phyloP scores from a whole-genome alignment of 1,140 invertebrate genomes.

The Atta texana region DNA sequence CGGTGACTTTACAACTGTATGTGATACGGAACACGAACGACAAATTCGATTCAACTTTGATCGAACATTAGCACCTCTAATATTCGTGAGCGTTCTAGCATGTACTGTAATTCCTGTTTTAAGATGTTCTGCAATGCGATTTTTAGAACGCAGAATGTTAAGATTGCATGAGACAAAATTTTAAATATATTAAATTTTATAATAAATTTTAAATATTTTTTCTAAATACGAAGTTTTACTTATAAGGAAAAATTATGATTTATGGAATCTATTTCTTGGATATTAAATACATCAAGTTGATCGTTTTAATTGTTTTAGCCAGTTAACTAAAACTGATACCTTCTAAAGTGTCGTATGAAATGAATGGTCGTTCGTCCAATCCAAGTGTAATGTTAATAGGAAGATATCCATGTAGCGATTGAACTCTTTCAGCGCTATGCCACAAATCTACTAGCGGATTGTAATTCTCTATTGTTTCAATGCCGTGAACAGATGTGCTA shows the following conservation, averaged over 20 bases:
- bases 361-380: conserved; percentile 80
- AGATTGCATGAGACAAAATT: neutral
- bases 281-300: neutral
- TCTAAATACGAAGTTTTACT: neutral
- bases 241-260: neutral
- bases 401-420: conserved; percentile 88
- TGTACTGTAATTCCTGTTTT: conserved; percentile 82
- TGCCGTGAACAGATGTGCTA: conserved; percentile 87
- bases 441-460: conserved; percentile 88
- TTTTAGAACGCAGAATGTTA: neutral
- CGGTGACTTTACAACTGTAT: conserved; percentile 80
- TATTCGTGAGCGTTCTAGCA: conserved; percentile 81
- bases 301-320: neutral
- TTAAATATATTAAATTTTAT: no score
- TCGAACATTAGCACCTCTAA: conserved; percentile 75
- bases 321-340: conserved; percentile 71
- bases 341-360: conserved; percentile 82
- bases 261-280: neutral
- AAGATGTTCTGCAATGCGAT: conserved; percentile 76
- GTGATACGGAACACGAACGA: conserved; percentile 75
- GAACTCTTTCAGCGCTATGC: conserved; percentile 87
- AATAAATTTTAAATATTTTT: conserved; percentile 7
- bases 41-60: conserved; percentile 80
- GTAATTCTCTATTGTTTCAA: conserved; percentile 87
- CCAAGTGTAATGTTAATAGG: conserved; percentile 86